Evolutionary conservation across 2,888 invertebrate species (phyloP), one percentile per base, ranked within the genome.

Genomic region (Celastrina argiolus): DNA sequence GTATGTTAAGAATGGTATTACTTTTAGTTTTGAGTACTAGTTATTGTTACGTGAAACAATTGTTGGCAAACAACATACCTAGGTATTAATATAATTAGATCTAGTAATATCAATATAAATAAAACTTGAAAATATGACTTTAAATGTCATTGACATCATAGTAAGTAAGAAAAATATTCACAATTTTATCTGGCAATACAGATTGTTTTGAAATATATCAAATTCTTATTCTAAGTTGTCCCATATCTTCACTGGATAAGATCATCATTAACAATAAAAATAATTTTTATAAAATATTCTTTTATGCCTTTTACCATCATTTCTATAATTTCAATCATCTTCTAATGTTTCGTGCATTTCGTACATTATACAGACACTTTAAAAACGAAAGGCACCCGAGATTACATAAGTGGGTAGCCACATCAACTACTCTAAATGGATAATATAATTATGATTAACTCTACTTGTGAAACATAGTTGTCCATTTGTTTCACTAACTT

Each of bases 321-420:
- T 77, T 77, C 78, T 82, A 81, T 81, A 84, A 81, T 74, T 87
- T 84, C 81, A 86, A 80, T 84, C 93, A 94, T 95, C 95, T 95
- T 95, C 95, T 95, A 95, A 95, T 94, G 95, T 95, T 95, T 95
- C 95, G 95, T 95, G 95, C 95, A 95, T 95, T 95, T 95, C 95
- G 92, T 94, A 94, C 94, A 94, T 94, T 94, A 95, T 95, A 95
- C 95, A 95, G 94, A 93, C 90, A 90, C 84, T 83, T 86, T 76
- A 81, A 88, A 51, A 90, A 84, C 86, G 82, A 91, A 89, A 84
- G 92, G 90, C 88, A 91, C 91, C 92, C 91, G 73, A 80, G 85
- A 87, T 88, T 91, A 92, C 85, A 92, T 80, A 84, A 81, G 73
- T 78, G 91, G 91, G 88, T 85, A 86, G 90, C 89, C 80, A 89